phyloP scores from a whole-genome alignment of 2,888 invertebrate genomes.

The Trachelus tabidus region DNA sequence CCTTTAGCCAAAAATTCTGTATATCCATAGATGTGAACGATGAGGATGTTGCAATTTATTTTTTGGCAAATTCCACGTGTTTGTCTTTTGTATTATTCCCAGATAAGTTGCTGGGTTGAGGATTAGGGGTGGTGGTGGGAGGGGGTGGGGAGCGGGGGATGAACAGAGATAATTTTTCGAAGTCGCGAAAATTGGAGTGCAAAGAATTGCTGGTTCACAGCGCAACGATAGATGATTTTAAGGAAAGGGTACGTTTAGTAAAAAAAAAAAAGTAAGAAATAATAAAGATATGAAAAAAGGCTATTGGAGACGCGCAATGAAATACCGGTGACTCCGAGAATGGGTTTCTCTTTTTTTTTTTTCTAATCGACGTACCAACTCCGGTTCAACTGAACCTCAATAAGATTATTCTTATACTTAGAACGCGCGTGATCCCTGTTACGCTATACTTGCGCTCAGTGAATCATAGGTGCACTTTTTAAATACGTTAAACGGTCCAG shows the following conservation, averaged over 20 bases:
- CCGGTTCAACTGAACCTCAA: conserved; percentile 11
- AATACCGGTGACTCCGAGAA: not conserved
- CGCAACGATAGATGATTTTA: not conserved
- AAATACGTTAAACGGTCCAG: not conserved
- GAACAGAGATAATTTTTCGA: not conserved
- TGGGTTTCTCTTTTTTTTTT: not conserved
- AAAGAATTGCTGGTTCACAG: not conserved
- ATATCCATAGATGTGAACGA: too few species aligned
- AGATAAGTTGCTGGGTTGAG: too few species aligned
- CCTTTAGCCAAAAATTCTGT: too few species aligned
- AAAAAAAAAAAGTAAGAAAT: conserved; percentile 28
- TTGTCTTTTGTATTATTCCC: too few species aligned
- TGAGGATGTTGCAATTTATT: too few species aligned
- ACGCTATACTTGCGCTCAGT: not conserved
- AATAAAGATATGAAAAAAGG: conserved; percentile 17
- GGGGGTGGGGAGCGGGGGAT: too few species aligned
- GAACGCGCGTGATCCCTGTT: not conserved
- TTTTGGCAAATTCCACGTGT: too few species aligned
- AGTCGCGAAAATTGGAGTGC: not conserved
- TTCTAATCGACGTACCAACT: not conserved
- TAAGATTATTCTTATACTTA: conserved; percentile 5
- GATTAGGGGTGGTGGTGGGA: too few species aligned
- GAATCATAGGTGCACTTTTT: conserved; percentile 3
- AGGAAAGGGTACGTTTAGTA: not conserved
- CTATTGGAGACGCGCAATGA: conserved; percentile 18